Conservation (phyloP, 2,113 vertebrate genomes). For the Glaucidium brasilianum region DNA sequence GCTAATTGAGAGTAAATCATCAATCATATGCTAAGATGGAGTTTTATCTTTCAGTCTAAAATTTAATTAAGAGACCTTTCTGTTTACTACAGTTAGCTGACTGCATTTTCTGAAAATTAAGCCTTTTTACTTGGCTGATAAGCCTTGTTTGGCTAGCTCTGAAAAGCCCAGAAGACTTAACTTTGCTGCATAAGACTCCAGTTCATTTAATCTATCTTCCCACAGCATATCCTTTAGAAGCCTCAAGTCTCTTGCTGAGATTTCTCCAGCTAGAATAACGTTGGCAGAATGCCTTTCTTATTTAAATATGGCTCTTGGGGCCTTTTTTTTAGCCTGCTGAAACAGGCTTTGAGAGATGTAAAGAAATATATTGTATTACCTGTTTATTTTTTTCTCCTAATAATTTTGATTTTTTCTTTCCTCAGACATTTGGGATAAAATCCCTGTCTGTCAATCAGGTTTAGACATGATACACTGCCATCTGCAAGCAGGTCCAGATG, state of each 20-base stretch:
- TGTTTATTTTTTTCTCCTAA: constrained; percentile 50
- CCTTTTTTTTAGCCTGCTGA: constrained; percentile 35
- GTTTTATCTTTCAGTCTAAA: not conserved
- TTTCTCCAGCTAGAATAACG: constrained; percentile 10
- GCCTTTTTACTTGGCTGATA: not conserved
- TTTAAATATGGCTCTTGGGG: constrained; percentile 38
- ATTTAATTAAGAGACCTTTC: not conserved
- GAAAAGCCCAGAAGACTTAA: constrained; percentile 18
- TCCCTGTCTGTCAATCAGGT: not conserved
- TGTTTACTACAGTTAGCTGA: not conserved
- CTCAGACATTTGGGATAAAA: not conserved
- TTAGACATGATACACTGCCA: not conserved
- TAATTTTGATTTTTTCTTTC: not conserved
- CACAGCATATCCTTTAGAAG: constrained; percentile 46
- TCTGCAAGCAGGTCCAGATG: not conserved
- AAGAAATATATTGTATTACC: constrained; percentile 53
- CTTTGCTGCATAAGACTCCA: not conserved
- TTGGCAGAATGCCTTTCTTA: constrained; percentile 29
- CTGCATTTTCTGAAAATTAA: not conserved
- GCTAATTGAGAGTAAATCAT: not conserved
- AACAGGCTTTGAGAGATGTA: constrained; percentile 33
- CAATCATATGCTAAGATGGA: not conserved
- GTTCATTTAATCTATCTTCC: constrained; percentile 26
- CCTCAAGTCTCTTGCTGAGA: constrained; percentile 18
- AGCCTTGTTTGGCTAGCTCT: not conserved